phyloP scores from a whole-genome alignment of 2,797 vertebrate genomes.

The Benthosema pterotum region DNA sequence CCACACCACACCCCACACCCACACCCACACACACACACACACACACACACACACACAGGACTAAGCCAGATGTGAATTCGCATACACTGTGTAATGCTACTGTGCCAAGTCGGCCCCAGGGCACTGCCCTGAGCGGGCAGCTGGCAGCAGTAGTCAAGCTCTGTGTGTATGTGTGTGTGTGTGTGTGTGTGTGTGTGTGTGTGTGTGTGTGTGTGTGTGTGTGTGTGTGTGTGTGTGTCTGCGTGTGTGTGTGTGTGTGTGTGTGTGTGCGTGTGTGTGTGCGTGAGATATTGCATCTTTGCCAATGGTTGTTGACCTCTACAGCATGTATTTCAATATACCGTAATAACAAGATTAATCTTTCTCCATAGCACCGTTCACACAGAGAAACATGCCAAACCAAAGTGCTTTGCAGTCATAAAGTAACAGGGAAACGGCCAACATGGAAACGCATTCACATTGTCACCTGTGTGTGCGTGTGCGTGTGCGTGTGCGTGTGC shows the following conservation, averaged over 20 bases:
- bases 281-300: too few species aligned
- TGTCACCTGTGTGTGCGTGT: background rate
- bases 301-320: too few species aligned
- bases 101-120: slow-evolving; percentile 3
- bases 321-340: too few species aligned
- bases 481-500: slow-evolving; percentile 4
- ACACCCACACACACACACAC: background rate
- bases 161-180: background rate
- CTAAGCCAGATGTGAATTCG: background rate
- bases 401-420: too few species aligned
- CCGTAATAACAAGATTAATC: too few species aligned
- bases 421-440: too few species aligned
- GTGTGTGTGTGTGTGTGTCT: background rate
- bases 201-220: slow-evolving; percentile 10
- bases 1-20: slow-evolving; percentile 1
- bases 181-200: background rate
- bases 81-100: background rate
- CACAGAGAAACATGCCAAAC: too few species aligned
- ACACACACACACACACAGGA: background rate
- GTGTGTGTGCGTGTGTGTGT: background rate
- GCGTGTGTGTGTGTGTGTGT: background rate
- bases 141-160: background rate
- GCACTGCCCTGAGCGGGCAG: background rate
- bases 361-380: too few species aligned
- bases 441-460: too few species aligned